phyloP scores from a whole-genome alignment of 1,140 invertebrate genomes.

The Megalopta genalis region DNA sequence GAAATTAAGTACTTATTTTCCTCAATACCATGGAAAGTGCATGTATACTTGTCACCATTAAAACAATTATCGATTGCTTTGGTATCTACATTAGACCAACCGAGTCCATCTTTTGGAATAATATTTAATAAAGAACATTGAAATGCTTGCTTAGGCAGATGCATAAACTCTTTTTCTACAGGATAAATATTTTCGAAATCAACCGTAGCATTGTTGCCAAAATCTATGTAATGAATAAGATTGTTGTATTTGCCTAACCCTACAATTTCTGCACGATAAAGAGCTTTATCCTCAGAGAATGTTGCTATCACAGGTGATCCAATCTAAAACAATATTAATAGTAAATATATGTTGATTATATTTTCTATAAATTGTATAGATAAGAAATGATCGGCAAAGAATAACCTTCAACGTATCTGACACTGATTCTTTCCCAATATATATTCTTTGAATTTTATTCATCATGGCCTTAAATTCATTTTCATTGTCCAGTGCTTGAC shows the following conservation, averaged over 20 bases:
- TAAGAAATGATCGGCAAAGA: conserved; percentile 29
- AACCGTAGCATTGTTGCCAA: conserved; percentile 85
- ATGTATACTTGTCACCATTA: conserved; percentile 81
- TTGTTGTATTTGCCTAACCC: conserved; percentile 80
- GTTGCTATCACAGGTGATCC: conserved; percentile 84
- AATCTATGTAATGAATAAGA: conserved; percentile 86
- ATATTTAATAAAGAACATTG: conserved; percentile 84
- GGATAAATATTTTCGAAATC: conserved; percentile 83
- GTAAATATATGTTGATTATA: conserved; percentile 35
- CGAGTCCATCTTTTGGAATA: conserved; percentile 73
- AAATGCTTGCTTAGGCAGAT: conserved; percentile 86
- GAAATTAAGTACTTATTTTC: conserved; percentile 81
- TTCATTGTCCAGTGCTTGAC: conserved; percentile 79
- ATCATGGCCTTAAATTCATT: conserved; percentile 84
- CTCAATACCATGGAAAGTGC: conserved; percentile 78
- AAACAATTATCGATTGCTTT: conserved; percentile 81
- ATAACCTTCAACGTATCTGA: conserved; percentile 64
- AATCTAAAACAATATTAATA: conserved; percentile 69
- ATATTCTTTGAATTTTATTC: conserved; percentile 84
- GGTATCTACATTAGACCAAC: conserved; percentile 80
- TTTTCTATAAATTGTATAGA: neutral
- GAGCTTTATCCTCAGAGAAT: conserved; percentile 84
- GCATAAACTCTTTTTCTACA: conserved; percentile 83
- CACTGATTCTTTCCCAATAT: conserved; percentile 80
- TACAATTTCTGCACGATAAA: conserved; percentile 85